Evolutionary conservation across 2,113 vertebrate species (phyloP).

Genomic region (Oostethus manadensis): DNA sequence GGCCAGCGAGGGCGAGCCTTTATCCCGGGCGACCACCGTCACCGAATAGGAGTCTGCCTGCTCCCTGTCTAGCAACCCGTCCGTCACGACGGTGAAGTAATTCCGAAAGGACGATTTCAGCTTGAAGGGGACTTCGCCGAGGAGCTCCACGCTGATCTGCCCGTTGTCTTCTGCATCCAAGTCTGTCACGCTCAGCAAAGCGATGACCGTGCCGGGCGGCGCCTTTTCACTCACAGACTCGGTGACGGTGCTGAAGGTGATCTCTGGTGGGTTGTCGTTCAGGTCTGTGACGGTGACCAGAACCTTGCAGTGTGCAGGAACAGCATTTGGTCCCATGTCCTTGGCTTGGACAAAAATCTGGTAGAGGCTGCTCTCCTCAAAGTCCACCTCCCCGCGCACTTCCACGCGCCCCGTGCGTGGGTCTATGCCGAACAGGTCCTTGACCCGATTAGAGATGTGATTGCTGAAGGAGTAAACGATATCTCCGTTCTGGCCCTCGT

Average conservation of each 20-base stretch:
- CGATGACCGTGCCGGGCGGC: conserved; percentile 89
- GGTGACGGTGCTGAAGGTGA: conserved; percentile 94
- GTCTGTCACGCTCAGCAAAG: conserved; percentile 91
- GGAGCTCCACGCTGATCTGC: conserved; percentile 87
- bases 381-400: conserved; percentile 91
- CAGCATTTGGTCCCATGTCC: conserved; percentile 92
- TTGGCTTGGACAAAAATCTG: conserved; percentile 96
- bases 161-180: conserved; percentile 91
- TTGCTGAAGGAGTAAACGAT: conserved; percentile 93
- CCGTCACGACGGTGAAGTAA: conserved; percentile 92
- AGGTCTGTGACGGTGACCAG: conserved; percentile 85
- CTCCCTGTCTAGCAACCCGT: conserved; percentile 89
- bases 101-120: conserved; percentile 92
- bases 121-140: conserved; percentile 90
- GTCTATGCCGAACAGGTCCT: conserved; percentile 87
- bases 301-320: conserved; percentile 95
- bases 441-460: conserved; percentile 86
- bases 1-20: conserved; percentile 81
- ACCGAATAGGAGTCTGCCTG: conserved; percentile 85
- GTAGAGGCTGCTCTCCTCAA: conserved; percentile 86
- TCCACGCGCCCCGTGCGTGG: conserved; percentile 88
- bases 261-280: conserved; percentile 95
- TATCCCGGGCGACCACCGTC: conserved; percentile 87
- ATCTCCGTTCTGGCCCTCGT: conserved; percentile 93
- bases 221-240: conserved; percentile 92